Conservation (phyloP, 2,888 invertebrate species). For the Gnatocerus cornutus region DNA sequence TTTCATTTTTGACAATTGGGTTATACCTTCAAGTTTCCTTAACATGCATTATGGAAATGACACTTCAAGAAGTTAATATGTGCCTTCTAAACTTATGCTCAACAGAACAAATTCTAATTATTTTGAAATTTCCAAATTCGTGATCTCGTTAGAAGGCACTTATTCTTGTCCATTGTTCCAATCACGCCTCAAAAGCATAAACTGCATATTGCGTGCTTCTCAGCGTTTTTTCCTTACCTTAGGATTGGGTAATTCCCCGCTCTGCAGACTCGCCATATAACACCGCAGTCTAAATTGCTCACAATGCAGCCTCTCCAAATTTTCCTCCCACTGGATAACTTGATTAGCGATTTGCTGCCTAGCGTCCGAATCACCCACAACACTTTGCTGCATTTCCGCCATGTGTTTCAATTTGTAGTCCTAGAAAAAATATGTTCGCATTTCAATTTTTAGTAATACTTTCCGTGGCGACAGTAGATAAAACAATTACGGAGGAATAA, state of each 20-base stretch:
- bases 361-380: slow-evolving; percentile 93
- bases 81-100: too few relatives aligned
- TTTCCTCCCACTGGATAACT: slow-evolving; percentile 97
- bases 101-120: too few relatives aligned
- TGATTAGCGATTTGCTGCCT: slow-evolving; percentile 94
- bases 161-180: too few relatives aligned
- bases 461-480: slow-evolving; percentile 32
- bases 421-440: slow-evolving; percentile 72
- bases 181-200: too few relatives aligned
- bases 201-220: too few relatives aligned
- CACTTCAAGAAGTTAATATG: too few relatives aligned
- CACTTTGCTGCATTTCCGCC: slow-evolving; percentile 99
- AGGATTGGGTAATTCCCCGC: slow-evolving; percentile 96
- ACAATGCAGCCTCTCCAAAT: slow-evolving; percentile 95
- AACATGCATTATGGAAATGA: too few relatives aligned
- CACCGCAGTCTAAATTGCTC: slow-evolving; percentile 97
- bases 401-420: slow-evolving; percentile 98
- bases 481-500: slow-evolving; percentile 54
- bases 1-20: too few relatives aligned
- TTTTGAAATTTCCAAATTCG: too few relatives aligned
- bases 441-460: slow-evolving; percentile 4
- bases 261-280: slow-evolving; percentile 97
- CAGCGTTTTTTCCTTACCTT: slow-evolving; percentile 79
- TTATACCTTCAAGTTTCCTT: too few relatives aligned
- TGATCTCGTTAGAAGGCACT: too few relatives aligned